phyloP scores from a whole-genome alignment of 2,888 invertebrate species.

The Drosophila pseudotakahashii region DNA sequence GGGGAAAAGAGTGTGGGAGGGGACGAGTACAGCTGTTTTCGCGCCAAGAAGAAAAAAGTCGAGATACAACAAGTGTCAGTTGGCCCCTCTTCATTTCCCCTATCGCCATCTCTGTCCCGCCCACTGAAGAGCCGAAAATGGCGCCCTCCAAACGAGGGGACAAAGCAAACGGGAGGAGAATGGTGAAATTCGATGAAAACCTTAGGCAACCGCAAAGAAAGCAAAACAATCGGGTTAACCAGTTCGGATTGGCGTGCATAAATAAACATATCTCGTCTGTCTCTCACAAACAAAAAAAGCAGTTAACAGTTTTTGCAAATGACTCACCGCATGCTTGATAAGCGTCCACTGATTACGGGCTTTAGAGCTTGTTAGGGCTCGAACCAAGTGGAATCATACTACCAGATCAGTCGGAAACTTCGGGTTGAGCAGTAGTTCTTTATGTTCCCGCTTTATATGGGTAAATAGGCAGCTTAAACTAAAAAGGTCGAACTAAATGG shows the following conservation, averaged over 20 bases:
- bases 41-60: conserved; percentile 20
- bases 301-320: conserved; percentile 42
- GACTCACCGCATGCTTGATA: conserved; percentile 71
- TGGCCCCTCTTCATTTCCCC: conserved; percentile 11
- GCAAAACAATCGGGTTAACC: conserved; percentile 23
- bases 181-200: conserved; percentile 67
- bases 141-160: conserved; percentile 17
- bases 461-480: neutral
- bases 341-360: conserved; percentile 32
- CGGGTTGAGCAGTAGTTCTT: neutral
- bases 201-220: conserved; percentile 29
- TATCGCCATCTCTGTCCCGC: conserved; percentile 16
- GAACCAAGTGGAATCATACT: conserved; percentile 8
- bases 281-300: conserved; percentile 28
- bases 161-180: conserved; percentile 50
- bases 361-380: conserved; percentile 15
- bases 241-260: conserved; percentile 26
- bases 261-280: conserved; percentile 35
- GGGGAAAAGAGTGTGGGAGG: neutral
- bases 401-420: neutral
- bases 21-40: conserved; percentile 46
- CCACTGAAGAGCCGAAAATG: conserved; percentile 17
- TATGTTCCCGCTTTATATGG: neutral
- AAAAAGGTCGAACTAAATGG: neutral
- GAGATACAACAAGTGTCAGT: conserved; percentile 60